Conservation (phyloP, 2,888 invertebrate species). For the Microctonus aethiopoides region DNA sequence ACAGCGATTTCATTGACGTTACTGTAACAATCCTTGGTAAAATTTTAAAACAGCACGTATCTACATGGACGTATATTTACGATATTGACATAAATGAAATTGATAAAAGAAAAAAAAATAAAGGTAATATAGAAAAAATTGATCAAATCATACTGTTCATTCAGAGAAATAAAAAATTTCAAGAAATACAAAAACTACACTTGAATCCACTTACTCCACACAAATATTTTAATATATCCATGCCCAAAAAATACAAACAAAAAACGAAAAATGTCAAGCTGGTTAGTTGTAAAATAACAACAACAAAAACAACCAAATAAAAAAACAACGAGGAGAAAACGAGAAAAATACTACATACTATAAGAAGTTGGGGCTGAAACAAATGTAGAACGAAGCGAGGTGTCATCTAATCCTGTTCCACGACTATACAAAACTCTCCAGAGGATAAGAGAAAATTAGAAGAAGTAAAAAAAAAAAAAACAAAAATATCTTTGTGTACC, state of each 20-base stretch:
- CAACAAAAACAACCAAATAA: no score
- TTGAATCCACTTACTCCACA: background rate
- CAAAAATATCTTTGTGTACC: no score
- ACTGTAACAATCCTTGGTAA: background rate
- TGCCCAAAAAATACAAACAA: slow-evolving; percentile 17
- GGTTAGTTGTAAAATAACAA: background rate
- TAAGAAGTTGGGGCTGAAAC: background rate
- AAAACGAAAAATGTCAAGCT: slow-evolving; percentile 12
- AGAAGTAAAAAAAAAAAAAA: slow-evolving; percentile 2
- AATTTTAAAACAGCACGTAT: background rate
- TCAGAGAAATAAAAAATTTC: background rate
- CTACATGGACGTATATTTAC: background rate
- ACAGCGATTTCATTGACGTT: background rate
- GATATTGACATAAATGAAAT: background rate
- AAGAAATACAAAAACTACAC: background rate
- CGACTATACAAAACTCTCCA: slow-evolving; percentile 14
- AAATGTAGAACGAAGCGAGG: slow-evolving; percentile 17
- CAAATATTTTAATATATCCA: background rate
- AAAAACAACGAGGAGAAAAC: slow-evolving; percentile 6
- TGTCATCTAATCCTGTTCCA: slow-evolving; percentile 20
- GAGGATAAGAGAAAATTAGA: slow-evolving; percentile 17
- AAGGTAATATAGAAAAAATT: background rate
- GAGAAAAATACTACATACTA: slow-evolving; percentile 1
- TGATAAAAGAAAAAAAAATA: background rate
- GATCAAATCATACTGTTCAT: no score